A percentile compares a stretch with the other conserved stretches of the same genome.
Evolutionary conservation across 2,888 invertebrate genomes (phyloP).

Genomic region (Thereva unica): DNA sequence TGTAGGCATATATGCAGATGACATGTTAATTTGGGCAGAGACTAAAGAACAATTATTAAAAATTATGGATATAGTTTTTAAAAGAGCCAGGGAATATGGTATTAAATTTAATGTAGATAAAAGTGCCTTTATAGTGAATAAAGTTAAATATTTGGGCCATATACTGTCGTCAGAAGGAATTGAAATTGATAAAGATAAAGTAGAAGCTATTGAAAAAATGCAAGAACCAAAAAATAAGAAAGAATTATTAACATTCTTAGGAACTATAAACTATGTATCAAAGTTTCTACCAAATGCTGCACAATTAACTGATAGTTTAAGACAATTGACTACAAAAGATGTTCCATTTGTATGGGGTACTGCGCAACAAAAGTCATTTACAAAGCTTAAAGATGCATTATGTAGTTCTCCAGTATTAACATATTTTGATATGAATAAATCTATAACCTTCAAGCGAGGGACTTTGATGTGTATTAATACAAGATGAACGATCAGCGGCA

Average conservation of each 20-base stretch:
- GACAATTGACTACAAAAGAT: constrained; percentile 39
- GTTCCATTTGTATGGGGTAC: constrained; percentile 38
- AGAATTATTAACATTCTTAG: constrained; percentile 39
- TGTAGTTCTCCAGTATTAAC: constrained; percentile 34
- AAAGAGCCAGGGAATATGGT: constrained; percentile 37
- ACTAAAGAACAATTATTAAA: constrained; percentile 41
- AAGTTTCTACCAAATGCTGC: constrained; percentile 44
- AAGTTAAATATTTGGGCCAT: constrained; percentile 47
- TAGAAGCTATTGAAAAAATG: constrained; percentile 41
- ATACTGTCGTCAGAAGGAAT: constrained; percentile 42
- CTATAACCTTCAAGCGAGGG: constrained; percentile 44
- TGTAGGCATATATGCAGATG: constrained; percentile 51
- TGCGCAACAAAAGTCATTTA: constrained; percentile 39
- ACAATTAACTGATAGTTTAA: constrained; percentile 32
- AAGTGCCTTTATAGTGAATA: constrained; percentile 41
- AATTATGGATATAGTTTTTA: constrained; percentile 35
- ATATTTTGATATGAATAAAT: constrained; percentile 42
- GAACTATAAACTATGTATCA: constrained; percentile 43
- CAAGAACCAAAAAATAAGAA: constrained; percentile 33
- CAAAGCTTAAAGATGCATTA: constrained; percentile 34
- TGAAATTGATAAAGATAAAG: constrained; percentile 1
- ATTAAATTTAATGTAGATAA: constrained; percentile 47
- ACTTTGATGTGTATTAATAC: constrained; percentile 50
- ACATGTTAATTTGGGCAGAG: constrained; percentile 46
- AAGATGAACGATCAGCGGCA: constrained; percentile 49